These are phyloP conservation scores for Luffia ferchaultella DNA, from an alignment of 2,888 invertebrate genomes.

Conservation along the genomic window DNA sequence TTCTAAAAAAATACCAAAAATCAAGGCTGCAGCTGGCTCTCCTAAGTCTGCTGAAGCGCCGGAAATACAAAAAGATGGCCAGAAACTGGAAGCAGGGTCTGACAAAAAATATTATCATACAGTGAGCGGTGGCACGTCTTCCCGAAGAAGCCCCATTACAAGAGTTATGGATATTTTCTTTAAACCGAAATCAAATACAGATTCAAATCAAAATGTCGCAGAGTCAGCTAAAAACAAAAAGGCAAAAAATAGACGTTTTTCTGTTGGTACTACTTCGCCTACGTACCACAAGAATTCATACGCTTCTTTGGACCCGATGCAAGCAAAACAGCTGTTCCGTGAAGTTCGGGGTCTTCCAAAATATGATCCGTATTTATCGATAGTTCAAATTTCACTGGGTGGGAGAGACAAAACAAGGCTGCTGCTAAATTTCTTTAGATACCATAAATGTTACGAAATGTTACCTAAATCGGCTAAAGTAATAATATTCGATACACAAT, in stretches of 20 bases:
- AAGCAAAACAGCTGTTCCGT: conserved; percentile 55
- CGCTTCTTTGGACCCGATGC: conserved; percentile 50
- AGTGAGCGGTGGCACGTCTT: conserved; percentile 55
- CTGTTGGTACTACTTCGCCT: conserved; percentile 55
- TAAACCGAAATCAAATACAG: conserved; percentile 45
- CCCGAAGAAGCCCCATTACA: conserved; percentile 57
- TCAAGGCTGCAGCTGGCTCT: conserved; percentile 26
- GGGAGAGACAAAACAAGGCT: conserved; percentile 56
- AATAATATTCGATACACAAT: conserved; percentile 58
- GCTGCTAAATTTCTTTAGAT: conserved; percentile 56
- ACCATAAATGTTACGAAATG: conserved; percentile 59
- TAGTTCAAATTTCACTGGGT: conserved; percentile 58
- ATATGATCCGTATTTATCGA: conserved; percentile 57
- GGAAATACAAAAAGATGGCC: conserved; percentile 35
- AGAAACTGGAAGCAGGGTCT: conserved; percentile 35
- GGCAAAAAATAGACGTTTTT: conserved; percentile 44
- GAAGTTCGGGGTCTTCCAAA: conserved; percentile 56
- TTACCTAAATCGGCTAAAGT: conserved; percentile 59
- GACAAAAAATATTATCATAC: conserved; percentile 60
- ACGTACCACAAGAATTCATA: conserved; percentile 60
- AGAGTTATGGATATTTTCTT: conserved; percentile 60
- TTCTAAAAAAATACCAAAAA: conserved; percentile 43
- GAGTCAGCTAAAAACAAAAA: conserved; percentile 42
- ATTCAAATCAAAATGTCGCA: conserved; percentile 29
- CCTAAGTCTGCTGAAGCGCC: conserved; percentile 40